Evolutionary conservation across 2,888 invertebrate species (phyloP), one percentile per base, ranked within the genome.

Genomic region (Synanthedon myopaeformis): DNA sequence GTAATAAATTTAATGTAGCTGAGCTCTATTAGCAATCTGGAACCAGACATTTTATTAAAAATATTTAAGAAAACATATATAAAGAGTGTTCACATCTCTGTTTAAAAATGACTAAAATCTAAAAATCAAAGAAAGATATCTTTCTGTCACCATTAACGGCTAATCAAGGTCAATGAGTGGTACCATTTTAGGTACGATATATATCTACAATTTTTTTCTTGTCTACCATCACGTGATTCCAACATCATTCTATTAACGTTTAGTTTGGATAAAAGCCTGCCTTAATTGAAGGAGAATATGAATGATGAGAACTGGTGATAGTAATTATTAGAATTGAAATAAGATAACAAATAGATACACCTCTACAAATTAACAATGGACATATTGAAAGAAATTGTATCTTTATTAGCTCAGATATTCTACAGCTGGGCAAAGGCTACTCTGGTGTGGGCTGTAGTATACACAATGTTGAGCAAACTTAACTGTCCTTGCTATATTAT

Each of bases 191-290:
- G 8, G 8, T 35, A 58, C 68, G 72, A 74, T 75, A 70, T 58
- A 58, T 72, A 73, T 74, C 74, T 66, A 74, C 69, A 74, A 69
- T 67, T 69, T 67, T 63, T 23, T 65, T 68, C 64, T 67, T 69
- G 69, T 58, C 55, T 54, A 57, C 52, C 58, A 60, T 69, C 78
- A 79, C 77, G 79, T 79, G 73, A 79, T 71, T 63, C 57, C 57
- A 61, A 66, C 74, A 76, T 79, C 76, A 78, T 63, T 64, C 56
- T 56, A 66, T 58, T 64, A 66, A 64, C 5, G 49, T 51, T 56
- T 54, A 11, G 49, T 51, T 56, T 54, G 53, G 10, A 48, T 51
- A 42, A 50, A 53, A 49, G 50, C 42, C 14, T 45, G 19, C 51
- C 42, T 8, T 57, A 57, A 55, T 57, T 57, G 55, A 53, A 51